Percentiles rank a stretch among this genome's conserved stretches.
These are phyloP conservation scores for Muricea muricata DNA, from an alignment of 92 coral and sea anemone genomes.

Conservation along the genomic window DNA sequence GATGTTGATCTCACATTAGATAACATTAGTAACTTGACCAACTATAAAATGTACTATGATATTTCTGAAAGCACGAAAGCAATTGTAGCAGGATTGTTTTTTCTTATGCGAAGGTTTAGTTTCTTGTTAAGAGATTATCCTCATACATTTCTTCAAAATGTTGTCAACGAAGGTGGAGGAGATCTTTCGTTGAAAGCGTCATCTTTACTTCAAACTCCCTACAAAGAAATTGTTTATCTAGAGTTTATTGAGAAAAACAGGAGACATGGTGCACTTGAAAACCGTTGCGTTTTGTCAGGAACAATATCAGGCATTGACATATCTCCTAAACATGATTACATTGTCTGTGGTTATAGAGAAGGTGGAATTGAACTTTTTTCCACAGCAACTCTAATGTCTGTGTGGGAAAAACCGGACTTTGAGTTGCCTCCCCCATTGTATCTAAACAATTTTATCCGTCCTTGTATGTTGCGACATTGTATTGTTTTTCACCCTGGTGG, in stretches of 20 bases:
- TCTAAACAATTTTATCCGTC: neutral
- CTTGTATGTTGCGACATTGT: neutral
- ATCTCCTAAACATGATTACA: constrained; percentile 4
- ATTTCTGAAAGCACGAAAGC: neutral
- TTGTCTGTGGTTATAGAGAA: constrained; percentile 28
- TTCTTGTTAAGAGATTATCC: constrained; percentile 22
- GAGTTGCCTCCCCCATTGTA: constrained; percentile 17
- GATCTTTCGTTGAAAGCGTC: neutral
- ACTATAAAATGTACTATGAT: neutral
- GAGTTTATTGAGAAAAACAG: constrained; percentile 37
- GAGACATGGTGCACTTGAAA: neutral
- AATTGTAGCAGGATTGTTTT: neutral
- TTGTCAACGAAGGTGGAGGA: constrained; percentile 34
- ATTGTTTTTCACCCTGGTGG: constrained; percentile 35
- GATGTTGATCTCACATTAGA: neutral
- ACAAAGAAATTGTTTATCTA: constrained; percentile 47
- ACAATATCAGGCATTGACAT: constrained; percentile 18
- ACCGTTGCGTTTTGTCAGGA: constrained; percentile 8
- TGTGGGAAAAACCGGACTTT: constrained; percentile 43
- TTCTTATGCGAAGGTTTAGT: neutral
- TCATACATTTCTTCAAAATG: constrained; percentile 13
- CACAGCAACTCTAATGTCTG: constrained; percentile 54
- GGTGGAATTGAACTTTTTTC: constrained; percentile 67
- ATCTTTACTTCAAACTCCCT: constrained; percentile 26
- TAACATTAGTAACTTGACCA: neutral